A percentile compares a stretch with the other conserved stretches of the same genome.
phyloP scores from a whole-genome alignment of 2,113 vertebrate genomes.

The Rousettus leschenaultii region DNA sequence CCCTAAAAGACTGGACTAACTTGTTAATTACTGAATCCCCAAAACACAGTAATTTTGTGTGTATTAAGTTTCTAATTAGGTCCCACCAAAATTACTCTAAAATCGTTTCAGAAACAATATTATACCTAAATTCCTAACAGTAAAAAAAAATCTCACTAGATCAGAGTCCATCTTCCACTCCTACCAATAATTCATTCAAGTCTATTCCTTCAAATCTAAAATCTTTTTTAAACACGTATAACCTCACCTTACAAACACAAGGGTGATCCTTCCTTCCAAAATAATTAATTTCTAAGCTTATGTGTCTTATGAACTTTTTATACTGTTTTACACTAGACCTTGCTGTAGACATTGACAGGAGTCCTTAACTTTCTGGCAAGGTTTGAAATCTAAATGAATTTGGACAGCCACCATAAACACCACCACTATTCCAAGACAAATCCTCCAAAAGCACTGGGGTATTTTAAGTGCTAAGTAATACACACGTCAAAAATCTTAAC shows the following conservation, averaged over 20 bases:
- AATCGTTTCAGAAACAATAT: neutral
- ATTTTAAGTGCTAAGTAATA: neutral
- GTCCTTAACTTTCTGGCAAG: neutral
- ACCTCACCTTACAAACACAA: neutral
- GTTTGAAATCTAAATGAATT: neutral
- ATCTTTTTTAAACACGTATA: neutral
- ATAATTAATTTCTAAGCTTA: neutral
- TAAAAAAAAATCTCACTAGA: neutral
- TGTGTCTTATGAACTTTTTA: neutral
- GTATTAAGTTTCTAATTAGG: neutral
- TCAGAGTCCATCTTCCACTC: neutral
- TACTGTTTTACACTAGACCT: neutral
- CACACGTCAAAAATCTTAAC: neutral
- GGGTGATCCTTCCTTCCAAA: neutral
- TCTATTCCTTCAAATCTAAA: neutral
- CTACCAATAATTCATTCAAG: neutral
- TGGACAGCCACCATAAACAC: conserved; percentile 9
- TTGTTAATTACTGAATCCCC: neutral
- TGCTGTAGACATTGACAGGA: neutral
- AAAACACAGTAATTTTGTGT: neutral
- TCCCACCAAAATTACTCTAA: conserved; percentile 4
- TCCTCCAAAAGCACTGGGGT: neutral
- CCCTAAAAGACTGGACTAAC: neutral
- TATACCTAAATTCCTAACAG: neutral
- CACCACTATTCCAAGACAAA: neutral